These are phyloP conservation scores for Ammodramus savannarum DNA, from an alignment of 2,113 vertebrate genomes.

Conservation along the genomic window DNA sequence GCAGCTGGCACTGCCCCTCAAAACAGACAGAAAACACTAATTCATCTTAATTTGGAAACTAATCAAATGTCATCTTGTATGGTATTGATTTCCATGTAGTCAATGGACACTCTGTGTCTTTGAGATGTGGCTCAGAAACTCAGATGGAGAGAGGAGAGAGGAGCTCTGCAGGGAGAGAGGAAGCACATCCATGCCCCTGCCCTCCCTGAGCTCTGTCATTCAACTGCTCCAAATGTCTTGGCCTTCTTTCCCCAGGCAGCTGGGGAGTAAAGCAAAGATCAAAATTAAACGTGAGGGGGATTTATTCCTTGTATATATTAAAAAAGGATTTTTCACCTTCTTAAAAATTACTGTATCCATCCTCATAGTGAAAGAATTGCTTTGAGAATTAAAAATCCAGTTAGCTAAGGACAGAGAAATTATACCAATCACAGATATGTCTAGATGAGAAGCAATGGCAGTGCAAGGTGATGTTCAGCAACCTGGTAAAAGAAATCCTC, in stretches of 20 bases:
- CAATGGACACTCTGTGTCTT: not conserved
- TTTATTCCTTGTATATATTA: not conserved
- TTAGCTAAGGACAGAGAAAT: not conserved
- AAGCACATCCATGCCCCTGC: rapidly evolving
- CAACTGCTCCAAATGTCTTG: not conserved
- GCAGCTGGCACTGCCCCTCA: not conserved
- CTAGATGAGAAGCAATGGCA: not conserved
- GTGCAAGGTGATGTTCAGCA: not conserved
- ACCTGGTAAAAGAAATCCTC: not conserved
- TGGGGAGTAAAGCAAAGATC: not conserved
- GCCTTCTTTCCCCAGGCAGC: not conserved
- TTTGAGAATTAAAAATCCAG: not conserved
- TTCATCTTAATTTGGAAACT: not conserved
- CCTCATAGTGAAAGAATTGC: not conserved
- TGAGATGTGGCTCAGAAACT: not conserved
- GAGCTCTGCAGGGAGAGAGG: not conserved
- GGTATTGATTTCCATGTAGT: not conserved
- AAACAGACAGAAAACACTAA: not conserved
- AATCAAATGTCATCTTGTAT: not conserved
- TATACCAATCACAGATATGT: not conserved
- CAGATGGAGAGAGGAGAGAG: not conserved
- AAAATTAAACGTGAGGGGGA: rapidly evolving
- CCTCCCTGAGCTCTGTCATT: not conserved
- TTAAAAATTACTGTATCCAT: not conserved
- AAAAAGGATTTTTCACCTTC: not conserved